A percentile compares a stretch with the other conserved stretches of the same genome.
Evolutionary conservation across 2,797 vertebrate genomes (phyloP).

Genomic region (Salmo trutta): DNA sequence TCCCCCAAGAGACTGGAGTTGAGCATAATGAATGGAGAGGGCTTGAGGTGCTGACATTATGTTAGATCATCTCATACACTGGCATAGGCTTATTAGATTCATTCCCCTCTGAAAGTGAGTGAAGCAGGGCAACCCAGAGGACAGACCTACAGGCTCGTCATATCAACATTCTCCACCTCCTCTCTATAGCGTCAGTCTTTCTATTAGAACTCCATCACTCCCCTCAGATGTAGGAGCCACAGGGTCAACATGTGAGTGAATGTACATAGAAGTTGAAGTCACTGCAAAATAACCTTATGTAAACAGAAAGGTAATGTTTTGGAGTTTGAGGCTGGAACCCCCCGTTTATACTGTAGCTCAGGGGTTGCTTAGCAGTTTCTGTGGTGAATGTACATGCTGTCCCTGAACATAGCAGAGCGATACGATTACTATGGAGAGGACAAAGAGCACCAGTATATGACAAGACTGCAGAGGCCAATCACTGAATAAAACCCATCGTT

Average conservation of each 20-base stretch:
- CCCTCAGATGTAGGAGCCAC: neutral
- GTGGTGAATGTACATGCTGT: conserved; percentile 44
- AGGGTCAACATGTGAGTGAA: too few relatives aligned
- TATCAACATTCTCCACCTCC: conserved; percentile 58
- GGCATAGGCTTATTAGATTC: conserved; percentile 24
- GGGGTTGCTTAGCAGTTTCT: neutral
- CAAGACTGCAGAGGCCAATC: conserved; percentile 64
- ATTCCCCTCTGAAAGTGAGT: conserved; percentile 11
- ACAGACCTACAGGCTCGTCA: conserved; percentile 13
- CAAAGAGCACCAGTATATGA: conserved; percentile 72
- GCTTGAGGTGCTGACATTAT: conserved; percentile 1
- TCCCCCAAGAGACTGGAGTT: too few relatives aligned
- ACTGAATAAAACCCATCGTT: conserved; percentile 54
- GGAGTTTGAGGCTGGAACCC: conserved; percentile 1
- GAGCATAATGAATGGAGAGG: neutral
- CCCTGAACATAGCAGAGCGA: conserved; percentile 51
- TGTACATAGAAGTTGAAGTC: neutral
- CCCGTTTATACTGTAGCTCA: conserved; percentile 10
- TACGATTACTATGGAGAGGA: conserved; percentile 54
- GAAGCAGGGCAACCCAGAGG: conserved; percentile 30
- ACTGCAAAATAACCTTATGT: neutral
- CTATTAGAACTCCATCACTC: conserved; percentile 16
- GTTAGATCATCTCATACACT: neutral
- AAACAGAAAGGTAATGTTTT: neutral
- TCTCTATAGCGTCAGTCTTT: conserved; percentile 36